Base-by-base conservation (phyloP, 2,797 vertebrate species). In the Thunnus albacares region DNA sequence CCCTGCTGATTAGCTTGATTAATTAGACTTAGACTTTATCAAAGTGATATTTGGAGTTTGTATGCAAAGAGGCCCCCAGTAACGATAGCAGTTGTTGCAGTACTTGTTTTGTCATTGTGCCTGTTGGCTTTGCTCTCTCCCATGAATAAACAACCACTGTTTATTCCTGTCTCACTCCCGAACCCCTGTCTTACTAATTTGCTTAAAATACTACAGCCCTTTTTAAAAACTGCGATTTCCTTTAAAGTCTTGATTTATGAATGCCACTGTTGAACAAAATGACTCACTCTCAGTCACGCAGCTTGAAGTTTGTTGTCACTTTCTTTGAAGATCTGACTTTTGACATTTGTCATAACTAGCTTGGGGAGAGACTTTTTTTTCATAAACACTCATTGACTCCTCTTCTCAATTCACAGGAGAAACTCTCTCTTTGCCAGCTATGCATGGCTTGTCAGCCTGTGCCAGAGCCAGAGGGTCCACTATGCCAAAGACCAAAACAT, bases 21-120 rank as follows among this genome's bases (percentile, higher is more conserved):
- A 94, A 94, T 92, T 90, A 90, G 90, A 79, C 81, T 66, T 41
- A 79, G 84, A 88, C 83, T 87, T 84, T 88, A 92, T 92, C 86
- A 89, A 89, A 90, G 90, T 92, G 87, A 92, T 93, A 87, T 93
- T 90, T 89, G 77, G 84, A 86, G 88, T 91, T 89, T 84, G 86
- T 82, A 82, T 92, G 86, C 88, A 89, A 84, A 84, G 74, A 86
- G 57, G 66, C 75, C 58, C 75, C 71, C 58, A 69, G 72, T 79
- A 84, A 85, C 22, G 43, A 69, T 52, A 82, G 69, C 81, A 64
- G 86, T 81, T 82, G 84, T 74, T 85, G 68, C 64, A 22, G 64
- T 75, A 41, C 83, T 81, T 85, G 64, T 79, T 73, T 64, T 59
- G 64, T 71, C 70, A 69, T 43, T 59, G 64, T 65, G 77, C 58